Base-by-base conservation (phyloP, 1,140 invertebrate genomes). In the Meloidogyne floridensis region DNA sequence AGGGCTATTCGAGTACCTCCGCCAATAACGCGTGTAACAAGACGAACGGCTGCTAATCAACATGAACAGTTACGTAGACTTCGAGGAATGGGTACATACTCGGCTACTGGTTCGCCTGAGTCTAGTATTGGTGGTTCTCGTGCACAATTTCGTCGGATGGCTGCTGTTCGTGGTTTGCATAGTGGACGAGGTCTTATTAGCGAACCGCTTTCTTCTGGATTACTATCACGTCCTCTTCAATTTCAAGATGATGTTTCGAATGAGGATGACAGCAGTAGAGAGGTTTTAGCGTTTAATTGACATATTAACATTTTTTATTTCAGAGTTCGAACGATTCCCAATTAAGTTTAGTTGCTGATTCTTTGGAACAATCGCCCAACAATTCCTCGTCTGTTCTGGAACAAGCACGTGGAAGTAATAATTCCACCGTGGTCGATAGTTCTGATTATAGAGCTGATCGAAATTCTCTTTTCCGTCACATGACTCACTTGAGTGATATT, bases 21-120 rank as follows among this genome's bases (percentile, higher is more conserved):
- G 9, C 77, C 77, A 3, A 20, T 78, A 18, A 43, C 77, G 4
- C 77, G 77, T 32, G 65, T 72, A 10, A 78, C 77, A 8, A 65
- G 77, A 13, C n/a, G 77, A 65, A 78, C 77, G 3, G 70, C 32
- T 13, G 72, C n/a, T 7, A 75, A 59, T 13, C 77, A 71, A 47
- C 77, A 78, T 11, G 76, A 77, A 11, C 76, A 77, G 13, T 32
- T 77, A 10, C 53, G 77, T 20, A 65, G 77, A 53, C 18, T 78
- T 18, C 69, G 77, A 47, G 77, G 77, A 6, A 59, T 59, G 56
- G 56, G 56, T 59, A 59, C 56, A n/a, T 59, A 15, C 13, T 59
- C 56, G n/a, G 13, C 56, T 15, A 59, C 56, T 15, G 56, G 56
- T 15, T 59, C 56, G 15, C 13, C 56, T 15, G 56, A 59, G 5